Evolutionary conservation across 2,797 vertebrate genomes (phyloP), one percentile per base, ranked within the genome.

Genomic region (Todus mexicanus): DNA sequence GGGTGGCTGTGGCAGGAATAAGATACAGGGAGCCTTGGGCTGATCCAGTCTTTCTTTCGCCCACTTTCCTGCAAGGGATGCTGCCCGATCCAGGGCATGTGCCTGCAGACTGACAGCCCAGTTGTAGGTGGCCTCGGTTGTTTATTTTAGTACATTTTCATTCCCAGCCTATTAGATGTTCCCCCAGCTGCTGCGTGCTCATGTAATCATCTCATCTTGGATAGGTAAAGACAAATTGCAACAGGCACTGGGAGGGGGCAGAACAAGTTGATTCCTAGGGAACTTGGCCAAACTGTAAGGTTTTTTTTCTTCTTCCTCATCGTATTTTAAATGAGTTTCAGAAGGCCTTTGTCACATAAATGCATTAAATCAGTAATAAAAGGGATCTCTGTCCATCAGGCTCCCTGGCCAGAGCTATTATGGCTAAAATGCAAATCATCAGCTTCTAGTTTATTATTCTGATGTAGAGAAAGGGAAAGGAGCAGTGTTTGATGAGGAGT

Each of bases 281-380:
- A 90, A 72, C 29, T 4, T 73, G 57, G 38, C 42, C 40, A 76
- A 87, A 54, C 11, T 27, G 2, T 12, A 13, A 54, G 7, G 14
- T 59, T 59, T 7, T 25, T 2, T 20, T 57, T 29, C 31, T 59
- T 45, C 23, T 43, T 51, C 15, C 87, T 89, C n/a, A 54, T 73
- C 83, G 11, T 66, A 59, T 94, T 80, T 94, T 79, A 61, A 82
- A 90, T 37, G 25, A 59, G 51, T 93, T 68, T 81, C 45, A 15
- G 86, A 86, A 84, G 20, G 18, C 60, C 10, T 76, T 65, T 53
- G 15, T 66, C 18, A 22, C 50, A 54, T 35, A 79, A 80, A 51
- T 87, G 64, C 19, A 23, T 91, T 65, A 88, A 84, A 92, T 91
- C 51, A 65, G 25, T 84, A 91, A 53, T 38, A 37, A 47, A 91